Evolutionary conservation across 2,888 invertebrate species (phyloP).

Genomic region (Napeogenes sylphis): DNA sequence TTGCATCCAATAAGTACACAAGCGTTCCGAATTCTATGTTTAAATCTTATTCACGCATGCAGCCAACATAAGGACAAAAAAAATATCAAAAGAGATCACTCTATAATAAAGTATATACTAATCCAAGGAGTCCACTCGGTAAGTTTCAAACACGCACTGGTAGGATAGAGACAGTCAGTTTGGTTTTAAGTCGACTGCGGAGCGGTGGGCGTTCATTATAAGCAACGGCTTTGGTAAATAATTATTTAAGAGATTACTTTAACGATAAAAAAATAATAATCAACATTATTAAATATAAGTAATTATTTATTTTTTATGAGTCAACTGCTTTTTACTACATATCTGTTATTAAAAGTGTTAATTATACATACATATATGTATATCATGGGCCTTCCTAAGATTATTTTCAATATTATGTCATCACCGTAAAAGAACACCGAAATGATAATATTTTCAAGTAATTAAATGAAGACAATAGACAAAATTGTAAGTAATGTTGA

Average conservation of each 20-base stretch:
- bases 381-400: too few relatives aligned
- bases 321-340: too few relatives aligned
- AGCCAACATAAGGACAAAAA: too few relatives aligned
- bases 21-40: background rate
- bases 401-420: too few relatives aligned
- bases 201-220: background rate
- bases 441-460: background rate
- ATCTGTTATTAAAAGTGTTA: too few relatives aligned
- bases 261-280: too few relatives aligned
- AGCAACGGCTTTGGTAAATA: background rate
- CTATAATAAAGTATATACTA: background rate
- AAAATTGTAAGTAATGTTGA: background rate
- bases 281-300: too few relatives aligned
- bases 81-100: background rate
- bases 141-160: slow-evolving; percentile 3
- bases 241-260: too few relatives aligned
- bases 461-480: background rate
- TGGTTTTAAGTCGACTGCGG: background rate
- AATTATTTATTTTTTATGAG: too few relatives aligned
- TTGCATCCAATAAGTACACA: slow-evolving; percentile 9
- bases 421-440: too few relatives aligned
- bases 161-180: background rate
- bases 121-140: background rate
- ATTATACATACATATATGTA: too few relatives aligned
- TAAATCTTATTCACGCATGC: slow-evolving; percentile 8